phyloP scores from a whole-genome alignment of 2,113 vertebrate genomes.

The Calyptomena viridis region DNA sequence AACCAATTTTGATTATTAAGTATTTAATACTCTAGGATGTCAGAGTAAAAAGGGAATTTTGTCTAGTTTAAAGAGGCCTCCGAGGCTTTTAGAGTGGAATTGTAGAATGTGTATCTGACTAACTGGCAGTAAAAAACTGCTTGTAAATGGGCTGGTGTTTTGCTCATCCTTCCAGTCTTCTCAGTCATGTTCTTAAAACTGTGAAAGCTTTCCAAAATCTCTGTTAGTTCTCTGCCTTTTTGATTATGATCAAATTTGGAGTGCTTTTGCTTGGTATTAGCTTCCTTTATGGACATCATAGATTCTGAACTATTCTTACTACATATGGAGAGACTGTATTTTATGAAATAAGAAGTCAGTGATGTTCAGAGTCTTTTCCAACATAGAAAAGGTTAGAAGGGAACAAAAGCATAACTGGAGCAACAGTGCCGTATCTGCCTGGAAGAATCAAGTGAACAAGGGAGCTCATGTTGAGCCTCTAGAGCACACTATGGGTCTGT shows the following conservation, averaged over 20 bases:
- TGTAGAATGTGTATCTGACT: background rate
- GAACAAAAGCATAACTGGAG: background rate
- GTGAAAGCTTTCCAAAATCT: background rate
- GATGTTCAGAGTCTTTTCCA: background rate
- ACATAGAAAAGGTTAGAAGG: background rate
- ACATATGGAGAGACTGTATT: background rate
- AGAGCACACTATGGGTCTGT: fast-evolving
- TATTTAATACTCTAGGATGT: background rate
- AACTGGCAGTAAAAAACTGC: background rate
- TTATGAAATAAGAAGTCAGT: background rate
- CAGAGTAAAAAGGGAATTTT: background rate
- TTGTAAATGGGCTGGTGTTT: background rate
- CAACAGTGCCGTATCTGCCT: background rate
- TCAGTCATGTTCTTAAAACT: background rate
- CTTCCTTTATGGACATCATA: background rate
- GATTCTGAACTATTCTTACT: background rate
- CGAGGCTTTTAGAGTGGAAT: background rate
- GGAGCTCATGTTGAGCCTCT: background rate
- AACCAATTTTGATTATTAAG: background rate
- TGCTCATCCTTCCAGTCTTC: background rate
- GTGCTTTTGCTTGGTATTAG: background rate
- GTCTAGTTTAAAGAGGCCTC: background rate
- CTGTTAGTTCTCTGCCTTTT: background rate
- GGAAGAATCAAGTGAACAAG: background rate
- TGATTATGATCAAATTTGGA: background rate